Percentiles rank a stretch among this genome's conserved stretches.
Conservation (phyloP, 2,797 vertebrate species). For the Alosa sapidissima region DNA sequence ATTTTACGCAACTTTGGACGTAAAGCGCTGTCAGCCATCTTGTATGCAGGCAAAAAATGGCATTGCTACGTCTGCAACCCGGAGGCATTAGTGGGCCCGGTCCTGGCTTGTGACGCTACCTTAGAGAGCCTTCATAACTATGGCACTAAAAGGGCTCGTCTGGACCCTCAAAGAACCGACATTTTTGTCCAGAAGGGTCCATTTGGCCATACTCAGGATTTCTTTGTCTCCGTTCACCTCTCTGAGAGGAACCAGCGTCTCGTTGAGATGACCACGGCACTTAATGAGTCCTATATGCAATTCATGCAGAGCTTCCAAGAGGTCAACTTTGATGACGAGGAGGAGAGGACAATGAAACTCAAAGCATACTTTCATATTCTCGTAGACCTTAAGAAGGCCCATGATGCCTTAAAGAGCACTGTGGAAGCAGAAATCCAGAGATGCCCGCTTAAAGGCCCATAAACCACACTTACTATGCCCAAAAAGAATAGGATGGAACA, state of each 20-base stretch:
- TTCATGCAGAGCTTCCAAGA: conserved; percentile 71
- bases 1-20: conserved; percentile 94
- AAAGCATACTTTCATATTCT: conserved; percentile 90
- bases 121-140: conserved; percentile 90
- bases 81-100: conserved; percentile 90
- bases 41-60: conserved; percentile 94
- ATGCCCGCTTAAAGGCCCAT: background rate
- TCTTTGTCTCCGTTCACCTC: conserved; percentile 38
- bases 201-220: background rate
- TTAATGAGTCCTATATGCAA: conserved; percentile 87
- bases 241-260: conserved; percentile 51
- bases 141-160: conserved; percentile 80
- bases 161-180: conserved; percentile 62
- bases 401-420: conserved; percentile 83
- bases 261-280: conserved; percentile 87
- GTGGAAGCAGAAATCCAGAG: conserved; percentile 60
- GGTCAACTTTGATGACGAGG: conserved; percentile 40
- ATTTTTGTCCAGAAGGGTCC: conserved; percentile 52
- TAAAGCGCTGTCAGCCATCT: conserved; percentile 90
- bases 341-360: conserved; percentile 76
- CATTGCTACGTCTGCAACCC: conserved; percentile 96
- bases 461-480: background rate
- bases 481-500: background rate
- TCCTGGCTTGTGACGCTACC: conserved; percentile 87
- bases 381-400: conserved; percentile 83